Percentiles rank a stretch among this genome's conserved stretches.
Evolutionary conservation across 2,797 vertebrate genomes (phyloP).

Genomic region (Acridotheres tristis): DNA sequence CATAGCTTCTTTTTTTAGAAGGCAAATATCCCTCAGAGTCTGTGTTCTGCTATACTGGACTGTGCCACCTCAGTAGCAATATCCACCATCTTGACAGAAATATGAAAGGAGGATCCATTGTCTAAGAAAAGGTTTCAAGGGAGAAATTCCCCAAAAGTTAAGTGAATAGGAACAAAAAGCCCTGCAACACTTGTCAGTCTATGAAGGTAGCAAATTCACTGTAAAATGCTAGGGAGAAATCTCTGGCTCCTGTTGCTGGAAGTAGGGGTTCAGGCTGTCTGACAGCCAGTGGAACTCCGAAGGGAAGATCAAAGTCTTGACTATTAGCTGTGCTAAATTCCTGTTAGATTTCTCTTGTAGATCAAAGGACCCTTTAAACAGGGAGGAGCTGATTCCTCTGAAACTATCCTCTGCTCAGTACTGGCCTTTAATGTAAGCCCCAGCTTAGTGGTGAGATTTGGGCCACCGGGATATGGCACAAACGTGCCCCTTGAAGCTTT

Average conservation of each 20-base stretch:
- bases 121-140: neutral
- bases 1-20: neutral
- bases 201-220: neutral
- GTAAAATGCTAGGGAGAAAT: neutral
- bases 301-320: slow-evolving; percentile 12
- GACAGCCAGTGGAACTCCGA: neutral
- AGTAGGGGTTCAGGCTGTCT: neutral
- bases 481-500: neutral
- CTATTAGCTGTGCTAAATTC: slow-evolving; percentile 37
- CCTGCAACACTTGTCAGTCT: neutral
- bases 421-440: neutral
- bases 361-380: slow-evolving; percentile 50
- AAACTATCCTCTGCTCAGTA: neutral
- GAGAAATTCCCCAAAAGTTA: neutral
- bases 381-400: slow-evolving; percentile 1
- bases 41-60: neutral
- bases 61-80: neutral
- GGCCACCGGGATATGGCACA: neutral
- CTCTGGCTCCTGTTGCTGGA: neutral
- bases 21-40: neutral
- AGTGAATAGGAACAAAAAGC: neutral
- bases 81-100: neutral
- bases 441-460: neutral
- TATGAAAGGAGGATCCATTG: neutral
- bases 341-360: slow-evolving; percentile 20